Evolutionary conservation across 1,140 invertebrate genomes (phyloP), one percentile per base, ranked within the genome.

Genomic region (Rhagoletis zephyria): DNA sequence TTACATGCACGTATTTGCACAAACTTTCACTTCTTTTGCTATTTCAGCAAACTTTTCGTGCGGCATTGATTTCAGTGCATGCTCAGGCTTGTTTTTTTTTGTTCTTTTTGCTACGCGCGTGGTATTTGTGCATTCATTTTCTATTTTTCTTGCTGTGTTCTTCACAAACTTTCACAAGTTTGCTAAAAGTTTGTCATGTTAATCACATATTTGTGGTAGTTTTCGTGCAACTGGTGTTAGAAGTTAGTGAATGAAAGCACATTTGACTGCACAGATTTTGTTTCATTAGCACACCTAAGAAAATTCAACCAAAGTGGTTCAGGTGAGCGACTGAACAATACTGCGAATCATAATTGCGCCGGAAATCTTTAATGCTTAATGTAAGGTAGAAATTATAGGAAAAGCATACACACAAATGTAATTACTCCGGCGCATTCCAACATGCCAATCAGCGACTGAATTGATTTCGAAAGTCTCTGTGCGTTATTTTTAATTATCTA

Each of bases 401-500:
- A 30, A 30, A 1, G 30, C 9, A 12, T 67, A 9, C 16, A 51
- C 30, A 16, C 42, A 30, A n/a, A 74, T 16, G n/a, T 3, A 67
- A 70, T 10, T 70, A 10, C 9, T 9, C 9, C 65, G 48, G 45
- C 2, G 30, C 70, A 48, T 30, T 30, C 51, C 30, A 59, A 16
- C 40, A 67, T 6, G n/a, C 16, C 19, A 45, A 14, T 30, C 19
- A 56, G 45, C 2, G 16, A 7, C 45, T 59, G 10, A 30, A 5
- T 30, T 81, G 51, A 59, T 74, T 74, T n/a, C 16, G 67, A 4
- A 74, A 48, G 67, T 12, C 12, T 74, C 45, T 74, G 67, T 74
- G 67, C 67, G 51, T 14, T 63, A 63, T 14, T 4, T 56, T 81
- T 56, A 19, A 56, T 56, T 81, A 30, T 30, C 0, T 30, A 40